Evolutionary conservation across 1,140 invertebrate genomes (phyloP).

Genomic region (Rhagoletis pomonella): DNA sequence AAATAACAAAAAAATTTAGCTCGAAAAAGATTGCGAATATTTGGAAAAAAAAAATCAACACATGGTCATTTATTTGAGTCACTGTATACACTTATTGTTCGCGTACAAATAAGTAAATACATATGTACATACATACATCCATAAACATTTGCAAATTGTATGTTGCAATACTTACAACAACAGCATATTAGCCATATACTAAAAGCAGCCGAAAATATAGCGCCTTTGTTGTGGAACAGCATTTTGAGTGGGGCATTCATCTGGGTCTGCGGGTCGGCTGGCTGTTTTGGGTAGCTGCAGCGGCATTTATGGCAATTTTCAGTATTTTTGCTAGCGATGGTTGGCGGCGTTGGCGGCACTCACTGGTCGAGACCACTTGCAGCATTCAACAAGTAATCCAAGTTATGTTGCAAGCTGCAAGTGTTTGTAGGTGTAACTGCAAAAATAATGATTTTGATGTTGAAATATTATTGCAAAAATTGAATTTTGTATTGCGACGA

Average conservation of each 20-base stretch:
- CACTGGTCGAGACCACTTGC: constrained; percentile 1
- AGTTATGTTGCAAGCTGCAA: neutral
- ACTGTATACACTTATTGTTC: no score
- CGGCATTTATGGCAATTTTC: constrained; percentile 43
- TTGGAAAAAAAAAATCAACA: no score
- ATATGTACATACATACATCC: neutral
- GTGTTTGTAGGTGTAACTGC: neutral
- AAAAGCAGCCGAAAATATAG: constrained; percentile 21
- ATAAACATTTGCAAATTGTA: neutral
- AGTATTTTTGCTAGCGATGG: neutral
- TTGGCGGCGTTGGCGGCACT: neutral
- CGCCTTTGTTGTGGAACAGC: constrained; percentile 1
- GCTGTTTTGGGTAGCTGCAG: neutral
- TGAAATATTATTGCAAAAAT: neutral
- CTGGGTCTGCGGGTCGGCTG: constrained; percentile 47
- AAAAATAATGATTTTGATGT: neutral
- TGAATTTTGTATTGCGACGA: no score
- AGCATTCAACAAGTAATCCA: neutral
- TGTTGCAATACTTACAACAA: constrained; percentile 49
- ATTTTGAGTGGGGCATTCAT: constrained; percentile 49
- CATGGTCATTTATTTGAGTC: no score
- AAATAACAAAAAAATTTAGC: no score
- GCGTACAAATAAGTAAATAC: neutral
- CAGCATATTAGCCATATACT: constrained; percentile 39
- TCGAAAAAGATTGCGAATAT: no score